These are phyloP conservation scores for Gasteruption jaculator DNA, from an alignment of 2,888 invertebrate species.

Conservation along the genomic window DNA sequence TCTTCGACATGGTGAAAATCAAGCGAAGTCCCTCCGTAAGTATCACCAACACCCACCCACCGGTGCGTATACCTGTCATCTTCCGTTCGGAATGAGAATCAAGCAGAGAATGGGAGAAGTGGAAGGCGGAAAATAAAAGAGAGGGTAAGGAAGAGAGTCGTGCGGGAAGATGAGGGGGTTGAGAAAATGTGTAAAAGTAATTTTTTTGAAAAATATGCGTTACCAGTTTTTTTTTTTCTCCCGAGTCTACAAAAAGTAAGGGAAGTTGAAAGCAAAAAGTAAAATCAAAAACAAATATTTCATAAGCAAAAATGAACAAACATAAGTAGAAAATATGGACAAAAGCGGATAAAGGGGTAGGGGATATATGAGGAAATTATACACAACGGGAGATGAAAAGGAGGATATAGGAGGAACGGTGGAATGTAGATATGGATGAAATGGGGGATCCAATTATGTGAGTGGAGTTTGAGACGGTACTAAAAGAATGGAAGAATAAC, in stretches of 20 bases:
- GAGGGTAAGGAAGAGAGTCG: conserved; percentile 7
- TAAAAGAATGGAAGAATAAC: too few species aligned
- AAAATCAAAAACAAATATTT: background rate
- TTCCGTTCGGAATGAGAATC: too few species aligned
- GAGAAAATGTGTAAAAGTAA: conserved; percentile 10
- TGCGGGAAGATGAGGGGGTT: conserved; percentile 7
- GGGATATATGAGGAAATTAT: background rate
- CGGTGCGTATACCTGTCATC: too few species aligned
- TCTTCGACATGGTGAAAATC: too few species aligned
- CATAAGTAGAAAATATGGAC: background rate
- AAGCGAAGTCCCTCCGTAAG: too few species aligned
- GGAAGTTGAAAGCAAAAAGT: background rate
- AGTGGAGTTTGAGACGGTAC: too few species aligned
- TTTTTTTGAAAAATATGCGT: too few species aligned
- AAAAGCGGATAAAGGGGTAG: background rate
- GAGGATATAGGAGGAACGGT: conserved; percentile 7
- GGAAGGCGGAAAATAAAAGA: conserved; percentile 7
- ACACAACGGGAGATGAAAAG: conserved; percentile 3
- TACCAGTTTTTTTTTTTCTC: too few species aligned
- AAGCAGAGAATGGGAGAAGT: background rate
- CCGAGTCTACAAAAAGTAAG: too few species aligned
- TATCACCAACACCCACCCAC: too few species aligned
- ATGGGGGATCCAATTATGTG: too few species aligned
- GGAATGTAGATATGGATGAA: background rate
- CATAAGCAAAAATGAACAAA: too few species aligned